Conservation (phyloP, 2,113 vertebrate genomes). For the Oostethus manadensis region DNA sequence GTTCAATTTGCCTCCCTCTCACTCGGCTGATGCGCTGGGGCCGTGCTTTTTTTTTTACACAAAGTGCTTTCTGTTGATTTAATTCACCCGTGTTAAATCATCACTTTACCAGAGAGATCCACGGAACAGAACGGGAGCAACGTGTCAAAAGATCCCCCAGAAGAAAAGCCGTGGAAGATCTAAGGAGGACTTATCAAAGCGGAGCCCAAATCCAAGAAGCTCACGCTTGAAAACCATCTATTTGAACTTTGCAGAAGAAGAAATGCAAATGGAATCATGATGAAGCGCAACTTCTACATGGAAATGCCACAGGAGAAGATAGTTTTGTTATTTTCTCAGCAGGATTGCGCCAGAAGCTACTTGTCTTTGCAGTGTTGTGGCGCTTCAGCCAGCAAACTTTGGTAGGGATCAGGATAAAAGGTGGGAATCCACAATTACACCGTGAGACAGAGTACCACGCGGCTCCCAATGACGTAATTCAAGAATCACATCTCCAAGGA, state of each 20-base stretch:
- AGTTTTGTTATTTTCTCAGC: too few relatives aligned
- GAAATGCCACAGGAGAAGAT: too few relatives aligned
- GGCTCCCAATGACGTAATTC: too few relatives aligned
- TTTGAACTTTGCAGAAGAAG: not conserved
- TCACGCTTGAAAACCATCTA: not conserved
- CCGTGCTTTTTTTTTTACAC: not conserved
- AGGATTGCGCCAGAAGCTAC: too few relatives aligned
- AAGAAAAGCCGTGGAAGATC: not conserved
- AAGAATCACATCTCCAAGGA: too few relatives aligned
- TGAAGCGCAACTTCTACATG: too few relatives aligned
- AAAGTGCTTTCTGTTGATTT: not conserved
- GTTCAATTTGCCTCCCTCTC: constrained; percentile 54
- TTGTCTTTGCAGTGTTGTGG: too few relatives aligned
- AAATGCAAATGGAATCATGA: constrained; percentile 1
- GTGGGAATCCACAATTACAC: too few relatives aligned
- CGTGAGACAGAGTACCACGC: too few relatives aligned
- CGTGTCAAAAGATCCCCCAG: constrained; percentile 2
- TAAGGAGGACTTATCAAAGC: not conserved
- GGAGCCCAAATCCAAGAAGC: constrained; percentile 1
- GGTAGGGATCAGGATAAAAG: too few relatives aligned
- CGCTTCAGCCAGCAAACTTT: too few relatives aligned
- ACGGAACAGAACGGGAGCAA: not conserved
- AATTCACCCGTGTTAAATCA: not conserved
- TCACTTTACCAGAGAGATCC: not conserved
- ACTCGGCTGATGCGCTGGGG: constrained; percentile 29